These are phyloP conservation scores for Misgurnus anguillicaudatus DNA, from an alignment of 2,113 vertebrate genomes.

Conservation along the genomic window DNA sequence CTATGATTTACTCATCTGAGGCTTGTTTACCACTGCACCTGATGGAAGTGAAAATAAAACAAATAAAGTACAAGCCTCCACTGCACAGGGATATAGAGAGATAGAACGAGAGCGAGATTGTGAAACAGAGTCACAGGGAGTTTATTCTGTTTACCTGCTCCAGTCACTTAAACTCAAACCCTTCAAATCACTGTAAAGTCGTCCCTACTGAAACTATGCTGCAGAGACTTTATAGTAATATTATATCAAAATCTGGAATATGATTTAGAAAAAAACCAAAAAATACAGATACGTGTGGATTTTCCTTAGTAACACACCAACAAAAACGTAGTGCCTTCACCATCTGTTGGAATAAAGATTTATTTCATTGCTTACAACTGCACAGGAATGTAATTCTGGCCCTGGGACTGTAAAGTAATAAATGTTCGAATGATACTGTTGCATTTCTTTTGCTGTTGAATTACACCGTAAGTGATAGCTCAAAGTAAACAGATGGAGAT, in stretches of 20 bases:
- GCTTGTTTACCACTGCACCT: conserved; percentile 52
- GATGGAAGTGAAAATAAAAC: conserved; percentile 53
- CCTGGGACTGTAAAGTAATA: conserved; percentile 52
- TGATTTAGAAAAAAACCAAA: conserved; percentile 26
- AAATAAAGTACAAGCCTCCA: conserved; percentile 52
- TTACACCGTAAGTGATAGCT: conserved; percentile 36
- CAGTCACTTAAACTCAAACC: conserved; percentile 44
- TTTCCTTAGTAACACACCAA: conserved; percentile 17
- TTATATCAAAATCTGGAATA: conserved; percentile 6
- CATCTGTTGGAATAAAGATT: conserved; percentile 35
- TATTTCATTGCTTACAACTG: conserved; percentile 36
- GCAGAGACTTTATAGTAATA: conserved; percentile 17
- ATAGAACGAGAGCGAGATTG: conserved; percentile 11
- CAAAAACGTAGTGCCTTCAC: not conserved
- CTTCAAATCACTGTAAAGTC: conserved; percentile 18
- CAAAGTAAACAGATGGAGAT: not conserved
- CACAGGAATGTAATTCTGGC: conserved; percentile 1
- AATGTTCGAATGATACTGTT: conserved; percentile 22
- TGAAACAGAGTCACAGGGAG: conserved; percentile 9
- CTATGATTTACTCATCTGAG: conserved; percentile 49
- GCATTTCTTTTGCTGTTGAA: conserved; percentile 14
- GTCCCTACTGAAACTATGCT: conserved; percentile 12
- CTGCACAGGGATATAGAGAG: conserved; percentile 42
- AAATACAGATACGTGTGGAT: not conserved
- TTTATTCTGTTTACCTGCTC: conserved; percentile 48